These are phyloP conservation scores for Oreohelix idahoensis DNA, from an alignment of 1,140 invertebrate genomes.

Conservation along the genomic window DNA sequence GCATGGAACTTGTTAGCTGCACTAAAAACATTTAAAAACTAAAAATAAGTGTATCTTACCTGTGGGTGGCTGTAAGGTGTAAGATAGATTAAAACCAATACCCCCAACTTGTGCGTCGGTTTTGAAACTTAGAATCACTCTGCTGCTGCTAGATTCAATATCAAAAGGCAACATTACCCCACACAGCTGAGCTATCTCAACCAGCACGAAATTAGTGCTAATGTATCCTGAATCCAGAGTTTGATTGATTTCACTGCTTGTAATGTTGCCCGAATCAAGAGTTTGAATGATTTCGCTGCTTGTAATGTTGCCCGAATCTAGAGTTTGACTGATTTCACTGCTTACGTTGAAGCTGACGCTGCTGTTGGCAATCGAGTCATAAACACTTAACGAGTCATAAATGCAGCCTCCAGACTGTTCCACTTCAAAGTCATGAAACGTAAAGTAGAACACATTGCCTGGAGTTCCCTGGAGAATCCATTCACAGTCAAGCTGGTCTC, in stretches of 20 bases:
- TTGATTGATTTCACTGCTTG: no score
- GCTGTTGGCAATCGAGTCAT: not conserved
- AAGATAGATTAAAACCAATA: constrained; percentile 20
- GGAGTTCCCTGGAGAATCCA: constrained; percentile 19
- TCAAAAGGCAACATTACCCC: not conserved
- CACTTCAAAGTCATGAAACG: constrained; percentile 9
- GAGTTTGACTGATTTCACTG: not conserved
- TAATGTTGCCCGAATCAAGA: not conserved
- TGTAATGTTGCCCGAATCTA: not conserved
- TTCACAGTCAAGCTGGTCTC: constrained; percentile 5
- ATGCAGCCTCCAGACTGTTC: not conserved
- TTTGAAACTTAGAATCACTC: constrained; percentile 4
- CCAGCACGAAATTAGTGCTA: not conserved
- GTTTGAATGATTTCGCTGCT: not conserved
- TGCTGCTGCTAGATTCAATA: not conserved
- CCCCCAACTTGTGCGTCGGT: not conserved
- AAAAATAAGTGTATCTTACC: not conserved
- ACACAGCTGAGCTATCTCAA: constrained; percentile 4
- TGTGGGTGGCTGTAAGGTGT: not conserved
- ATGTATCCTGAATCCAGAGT: no score
- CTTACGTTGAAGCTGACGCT: not conserved
- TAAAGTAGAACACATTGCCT: constrained; percentile 11
- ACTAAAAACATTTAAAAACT: no score
- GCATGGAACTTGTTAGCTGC: no score
- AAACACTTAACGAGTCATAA: not conserved